These are phyloP conservation scores for Lasioglossum leucozonium DNA, from an alignment of 2,888 invertebrate genomes.

Conservation along the genomic window DNA sequence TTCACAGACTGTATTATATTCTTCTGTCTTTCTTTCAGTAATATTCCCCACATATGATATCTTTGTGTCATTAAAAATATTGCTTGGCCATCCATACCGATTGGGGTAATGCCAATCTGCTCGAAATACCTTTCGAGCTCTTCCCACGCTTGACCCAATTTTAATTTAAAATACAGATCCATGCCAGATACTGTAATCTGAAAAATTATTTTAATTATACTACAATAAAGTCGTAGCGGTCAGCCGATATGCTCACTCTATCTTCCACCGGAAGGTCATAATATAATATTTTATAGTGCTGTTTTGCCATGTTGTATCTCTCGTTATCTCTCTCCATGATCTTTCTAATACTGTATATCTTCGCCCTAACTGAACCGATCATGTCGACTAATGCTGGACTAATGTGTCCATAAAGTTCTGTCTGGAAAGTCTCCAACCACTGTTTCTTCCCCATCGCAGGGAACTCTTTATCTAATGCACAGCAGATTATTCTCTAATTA, in stretches of 20 bases:
- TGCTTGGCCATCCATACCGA: constrained; percentile 81
- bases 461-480: constrained; percentile 63
- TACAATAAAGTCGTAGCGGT: background rate
- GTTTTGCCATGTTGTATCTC: constrained; percentile 78
- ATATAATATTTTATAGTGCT: constrained; percentile 82
- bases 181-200: constrained; percentile 84
- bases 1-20: constrained; percentile 74
- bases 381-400: constrained; percentile 83
- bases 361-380: constrained; percentile 84
- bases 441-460: constrained; percentile 84
- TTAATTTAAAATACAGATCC: constrained; percentile 84
- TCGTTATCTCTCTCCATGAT: constrained; percentile 80
- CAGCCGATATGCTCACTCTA: constrained; percentile 75
- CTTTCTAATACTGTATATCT: constrained; percentile 84
- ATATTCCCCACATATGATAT: constrained; percentile 80
- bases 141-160: constrained; percentile 84
- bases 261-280: constrained; percentile 79
- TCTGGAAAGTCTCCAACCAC: constrained; percentile 77
- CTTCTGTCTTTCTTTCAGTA: constrained; percentile 80
- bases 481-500: background rate
- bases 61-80: constrained; percentile 80
- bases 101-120: constrained; percentile 79
- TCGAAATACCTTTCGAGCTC: constrained; percentile 82
- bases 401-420: constrained; percentile 66
- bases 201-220: constrained; percentile 5